These are phyloP conservation scores for Pseudomyrmex sp. DNA, from an alignment of 1,140 invertebrate species.

Conservation along the genomic window DNA sequence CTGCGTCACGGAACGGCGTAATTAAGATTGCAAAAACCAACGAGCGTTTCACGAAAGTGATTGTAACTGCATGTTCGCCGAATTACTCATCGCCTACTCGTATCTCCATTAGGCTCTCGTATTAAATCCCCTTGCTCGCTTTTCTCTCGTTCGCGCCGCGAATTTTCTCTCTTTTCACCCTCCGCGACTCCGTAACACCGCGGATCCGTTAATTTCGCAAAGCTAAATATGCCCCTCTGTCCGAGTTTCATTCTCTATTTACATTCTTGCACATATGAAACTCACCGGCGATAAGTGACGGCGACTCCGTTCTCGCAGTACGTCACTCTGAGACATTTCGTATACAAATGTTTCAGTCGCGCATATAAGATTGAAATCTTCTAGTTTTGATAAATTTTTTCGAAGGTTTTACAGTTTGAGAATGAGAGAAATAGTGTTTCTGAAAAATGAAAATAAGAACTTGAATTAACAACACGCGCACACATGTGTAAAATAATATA, in stretches of 20 bases:
- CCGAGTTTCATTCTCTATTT: slow-evolving; percentile 22
- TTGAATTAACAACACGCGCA: too few relatives aligned
- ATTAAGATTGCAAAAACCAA: not conserved
- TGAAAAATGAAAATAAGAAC: too few relatives aligned
- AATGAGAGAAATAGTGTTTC: not conserved
- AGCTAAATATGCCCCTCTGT: slow-evolving; percentile 36
- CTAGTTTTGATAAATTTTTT: not conserved
- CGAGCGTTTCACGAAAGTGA: slow-evolving; percentile 45
- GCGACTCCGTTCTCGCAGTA: not conserved
- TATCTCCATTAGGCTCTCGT: not conserved
- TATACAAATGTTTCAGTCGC: too few relatives aligned
- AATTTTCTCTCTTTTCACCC: not conserved
- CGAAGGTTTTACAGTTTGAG: not conserved
- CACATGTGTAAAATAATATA: too few relatives aligned
- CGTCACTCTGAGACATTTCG: not conserved
- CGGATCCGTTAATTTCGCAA: slow-evolving; percentile 15
- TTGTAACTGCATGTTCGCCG: not conserved
- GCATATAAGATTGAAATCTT: not conserved
- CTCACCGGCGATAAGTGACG: not conserved
- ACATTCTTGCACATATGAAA: not conserved
- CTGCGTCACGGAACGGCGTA: slow-evolving; percentile 17
- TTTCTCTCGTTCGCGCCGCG: not conserved
- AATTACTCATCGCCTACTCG: slow-evolving; percentile 40
- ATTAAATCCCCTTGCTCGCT: not conserved
- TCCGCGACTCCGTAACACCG: not conserved